Evolutionary conservation across 2,113 vertebrate genomes (phyloP).

Genomic region (Paracanthobrama guichenoti): DNA sequence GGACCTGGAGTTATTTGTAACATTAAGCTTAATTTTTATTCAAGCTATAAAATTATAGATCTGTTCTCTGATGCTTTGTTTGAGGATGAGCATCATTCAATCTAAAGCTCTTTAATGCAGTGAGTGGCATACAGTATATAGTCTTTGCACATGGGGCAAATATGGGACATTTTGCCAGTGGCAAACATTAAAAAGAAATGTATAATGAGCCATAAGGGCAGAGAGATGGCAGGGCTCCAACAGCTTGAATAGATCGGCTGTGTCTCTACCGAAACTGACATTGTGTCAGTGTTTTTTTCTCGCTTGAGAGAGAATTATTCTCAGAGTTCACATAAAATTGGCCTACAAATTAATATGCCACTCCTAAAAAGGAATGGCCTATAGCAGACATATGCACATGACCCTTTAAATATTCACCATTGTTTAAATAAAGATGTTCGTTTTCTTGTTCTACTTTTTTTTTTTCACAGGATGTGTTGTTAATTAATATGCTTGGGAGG

Average conservation of each 20-base stretch:
- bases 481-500: constrained; percentile 31
- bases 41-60: not conserved
- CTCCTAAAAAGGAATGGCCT: constrained; percentile 41
- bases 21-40: not conserved
- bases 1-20: not conserved
- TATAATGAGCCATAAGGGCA: constrained; percentile 34
- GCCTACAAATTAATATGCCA: constrained; percentile 43
- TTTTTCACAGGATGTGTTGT: constrained; percentile 19
- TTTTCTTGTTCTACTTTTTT: constrained; percentile 9
- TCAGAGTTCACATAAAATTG: constrained; percentile 26
- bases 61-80: not conserved
- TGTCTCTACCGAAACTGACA: constrained; percentile 33
- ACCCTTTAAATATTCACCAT: constrained; percentile 48
- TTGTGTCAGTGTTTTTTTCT: constrained; percentile 38
- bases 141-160: constrained; percentile 15
- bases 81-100: not conserved
- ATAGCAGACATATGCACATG: constrained; percentile 30
- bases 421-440: constrained; percentile 34
- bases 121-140: not conserved
- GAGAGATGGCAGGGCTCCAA: constrained; percentile 30
- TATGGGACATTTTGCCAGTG: constrained; percentile 27
- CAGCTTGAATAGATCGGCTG: constrained; percentile 34
- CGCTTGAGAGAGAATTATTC: constrained; percentile 39
- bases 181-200: constrained; percentile 34
- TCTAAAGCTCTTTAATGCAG: not conserved